Conservation (phyloP, 2,113 vertebrate species). For the Acanthisitta chloris region DNA sequence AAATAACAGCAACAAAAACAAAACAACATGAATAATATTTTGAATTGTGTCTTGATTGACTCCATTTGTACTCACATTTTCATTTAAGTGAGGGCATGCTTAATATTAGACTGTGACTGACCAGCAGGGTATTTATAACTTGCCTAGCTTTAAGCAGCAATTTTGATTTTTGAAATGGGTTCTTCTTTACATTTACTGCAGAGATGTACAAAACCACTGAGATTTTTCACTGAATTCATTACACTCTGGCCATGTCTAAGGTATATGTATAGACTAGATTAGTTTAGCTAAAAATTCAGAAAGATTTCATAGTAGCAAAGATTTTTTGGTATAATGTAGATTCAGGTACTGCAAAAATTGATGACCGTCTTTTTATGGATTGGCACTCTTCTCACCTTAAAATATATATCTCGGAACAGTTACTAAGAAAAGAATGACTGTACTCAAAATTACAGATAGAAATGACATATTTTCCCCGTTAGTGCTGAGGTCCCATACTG, state of each 20-base stretch:
- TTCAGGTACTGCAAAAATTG: background rate
- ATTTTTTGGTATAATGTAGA: background rate
- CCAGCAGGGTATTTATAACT: background rate
- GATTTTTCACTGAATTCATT: background rate
- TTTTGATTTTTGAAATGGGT: background rate
- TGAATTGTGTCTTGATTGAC: background rate
- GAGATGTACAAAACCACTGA: background rate
- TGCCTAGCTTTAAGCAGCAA: background rate
- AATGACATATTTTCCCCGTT: rapidly evolving
- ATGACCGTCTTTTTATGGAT: background rate
- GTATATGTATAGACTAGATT: background rate
- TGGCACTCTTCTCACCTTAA: background rate
- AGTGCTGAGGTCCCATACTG: background rate
- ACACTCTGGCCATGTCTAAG: background rate
- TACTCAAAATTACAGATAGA: background rate
- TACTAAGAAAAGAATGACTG: background rate
- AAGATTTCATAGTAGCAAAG: background rate
- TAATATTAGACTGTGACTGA: background rate
- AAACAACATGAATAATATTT: too few species aligned
- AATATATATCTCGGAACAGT: background rate
- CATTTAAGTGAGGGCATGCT: background rate
- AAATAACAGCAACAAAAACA: too few species aligned
- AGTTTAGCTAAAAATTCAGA: background rate
- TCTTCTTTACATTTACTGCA: background rate
- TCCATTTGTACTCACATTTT: background rate